A percentile compares a stretch with the other conserved stretches of the same genome.
Evolutionary conservation across 2,797 vertebrate species (phyloP).

Genomic region (Channallabes apus): DNA sequence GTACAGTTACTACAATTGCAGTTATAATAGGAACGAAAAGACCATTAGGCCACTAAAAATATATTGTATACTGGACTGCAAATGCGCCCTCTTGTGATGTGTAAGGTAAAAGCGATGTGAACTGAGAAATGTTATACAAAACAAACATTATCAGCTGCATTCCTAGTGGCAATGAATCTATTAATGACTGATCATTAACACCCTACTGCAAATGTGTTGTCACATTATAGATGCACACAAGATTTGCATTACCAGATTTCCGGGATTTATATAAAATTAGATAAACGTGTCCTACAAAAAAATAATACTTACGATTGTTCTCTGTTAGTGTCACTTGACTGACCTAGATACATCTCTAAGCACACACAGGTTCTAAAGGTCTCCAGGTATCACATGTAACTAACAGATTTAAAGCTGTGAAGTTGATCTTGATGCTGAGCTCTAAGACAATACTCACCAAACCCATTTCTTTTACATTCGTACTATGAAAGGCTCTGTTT

Average conservation of each 20-base stretch:
- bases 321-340: background rate
- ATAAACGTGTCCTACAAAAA: background rate
- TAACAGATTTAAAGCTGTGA: slow-evolving; percentile 13
- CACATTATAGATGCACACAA: background rate
- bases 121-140: no score
- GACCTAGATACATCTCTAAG: background rate
- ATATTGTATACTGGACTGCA: no score
- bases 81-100: no score
- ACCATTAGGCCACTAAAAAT: background rate
- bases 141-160: no score
- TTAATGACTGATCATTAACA: no score
- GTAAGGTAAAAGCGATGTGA: no score
- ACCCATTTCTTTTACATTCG: background rate
- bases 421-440: slow-evolving; percentile 1
- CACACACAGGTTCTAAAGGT: background rate
- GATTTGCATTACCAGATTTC: background rate
- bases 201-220: no score
- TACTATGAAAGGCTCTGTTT: background rate
- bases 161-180: no score
- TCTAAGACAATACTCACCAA: background rate
- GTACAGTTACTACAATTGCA: background rate
- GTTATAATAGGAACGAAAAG: background rate
- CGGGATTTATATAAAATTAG: background rate
- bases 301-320: background rate
- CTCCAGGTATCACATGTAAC: background rate